phyloP scores from a whole-genome alignment of 1,140 invertebrate genomes.

The Platyscapa corneri region DNA sequence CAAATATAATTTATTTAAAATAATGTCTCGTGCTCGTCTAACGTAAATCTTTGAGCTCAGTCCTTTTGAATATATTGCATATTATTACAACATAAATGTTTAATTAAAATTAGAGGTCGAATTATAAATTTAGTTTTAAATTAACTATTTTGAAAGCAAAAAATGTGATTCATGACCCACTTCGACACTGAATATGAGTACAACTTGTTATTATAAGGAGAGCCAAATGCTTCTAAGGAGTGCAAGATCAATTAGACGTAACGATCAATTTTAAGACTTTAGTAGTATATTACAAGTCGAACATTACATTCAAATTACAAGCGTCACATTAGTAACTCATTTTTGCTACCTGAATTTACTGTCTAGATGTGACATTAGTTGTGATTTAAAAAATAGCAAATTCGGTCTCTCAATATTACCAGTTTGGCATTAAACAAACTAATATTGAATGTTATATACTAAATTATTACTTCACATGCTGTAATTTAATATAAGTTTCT shows the following conservation, averaged over 20 bases:
- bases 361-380: too few species aligned
- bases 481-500: too few species aligned
- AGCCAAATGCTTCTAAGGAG: not conserved
- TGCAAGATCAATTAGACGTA: not conserved
- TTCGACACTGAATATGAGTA: not conserved
- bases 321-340: not conserved
- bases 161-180: not conserved
- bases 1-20: not conserved
- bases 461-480: too few species aligned
- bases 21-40: not conserved
- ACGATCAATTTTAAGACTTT: slow-evolving; percentile 10
- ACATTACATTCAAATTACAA: slow-evolving; percentile 30
- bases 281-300: not conserved
- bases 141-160: not conserved
- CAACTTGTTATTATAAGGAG: not conserved
- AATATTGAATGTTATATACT: too few species aligned
- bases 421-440: too few species aligned
- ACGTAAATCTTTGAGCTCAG: too few species aligned
- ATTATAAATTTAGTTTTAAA: not conserved
- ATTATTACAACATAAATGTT: not conserved
- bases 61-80: not conserved
- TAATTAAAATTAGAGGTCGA: not conserved
- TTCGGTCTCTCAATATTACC: too few species aligned
- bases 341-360: not conserved
- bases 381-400: too few species aligned